Percentiles rank a stretch among this genome's conserved stretches.
These are phyloP conservation scores for Chaetura pelagica DNA, from an alignment of 2,113 vertebrate species.

Conservation along the genomic window DNA sequence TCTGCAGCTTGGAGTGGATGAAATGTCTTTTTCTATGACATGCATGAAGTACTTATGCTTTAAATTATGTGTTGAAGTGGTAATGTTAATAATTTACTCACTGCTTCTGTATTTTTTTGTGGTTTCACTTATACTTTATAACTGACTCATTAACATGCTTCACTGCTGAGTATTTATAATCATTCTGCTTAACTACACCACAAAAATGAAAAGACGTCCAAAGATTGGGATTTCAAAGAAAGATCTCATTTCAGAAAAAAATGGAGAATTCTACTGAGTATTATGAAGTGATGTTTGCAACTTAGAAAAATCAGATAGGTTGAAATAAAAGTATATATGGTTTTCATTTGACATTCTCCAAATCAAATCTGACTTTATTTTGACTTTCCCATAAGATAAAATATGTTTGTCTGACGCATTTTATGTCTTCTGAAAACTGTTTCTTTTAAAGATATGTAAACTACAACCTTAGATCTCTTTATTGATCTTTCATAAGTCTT, in stretches of 20 bases:
- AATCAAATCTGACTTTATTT: not conserved
- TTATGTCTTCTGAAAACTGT: not conserved
- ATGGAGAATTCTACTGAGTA: not conserved
- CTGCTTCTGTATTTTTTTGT: not conserved
- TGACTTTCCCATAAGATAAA: not conserved
- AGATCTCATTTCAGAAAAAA: not conserved
- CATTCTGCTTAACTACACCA: not conserved
- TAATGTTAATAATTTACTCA: constrained; percentile 2
- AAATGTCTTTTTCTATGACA: not conserved
- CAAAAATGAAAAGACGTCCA: not conserved
- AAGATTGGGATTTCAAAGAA: not conserved
- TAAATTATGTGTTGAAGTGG: not conserved
- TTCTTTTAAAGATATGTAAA: not conserved
- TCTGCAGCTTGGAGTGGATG: not conserved
- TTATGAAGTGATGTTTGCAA: not conserved
- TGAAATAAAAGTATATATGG: not conserved
- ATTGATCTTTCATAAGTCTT: not conserved
- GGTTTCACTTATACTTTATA: not conserved
- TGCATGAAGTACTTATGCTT: not conserved
- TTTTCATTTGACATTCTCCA: not conserved
- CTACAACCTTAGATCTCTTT: not conserved
- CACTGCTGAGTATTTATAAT: not conserved
- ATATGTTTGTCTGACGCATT: not conserved
- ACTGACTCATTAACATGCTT: not conserved
- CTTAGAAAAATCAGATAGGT: not conserved